These are phyloP conservation scores for Phengaris alcon DNA, from an alignment of 2,888 invertebrate species.

Conservation along the genomic window DNA sequence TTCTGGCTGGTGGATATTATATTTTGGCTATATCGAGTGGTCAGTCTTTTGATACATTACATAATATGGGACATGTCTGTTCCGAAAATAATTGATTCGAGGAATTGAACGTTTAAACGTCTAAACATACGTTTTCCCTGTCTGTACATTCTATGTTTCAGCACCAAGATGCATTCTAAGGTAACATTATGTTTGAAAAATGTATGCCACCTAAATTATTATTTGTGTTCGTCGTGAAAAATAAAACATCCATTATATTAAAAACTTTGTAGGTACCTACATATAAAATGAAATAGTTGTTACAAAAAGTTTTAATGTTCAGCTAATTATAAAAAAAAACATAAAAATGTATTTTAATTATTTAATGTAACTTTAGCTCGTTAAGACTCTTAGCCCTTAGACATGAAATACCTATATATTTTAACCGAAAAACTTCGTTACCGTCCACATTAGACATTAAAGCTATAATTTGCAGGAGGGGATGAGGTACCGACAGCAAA, in stretches of 20 bases:
- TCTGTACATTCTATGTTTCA: too few species aligned
- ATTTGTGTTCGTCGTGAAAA: not conserved
- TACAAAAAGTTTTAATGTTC: conserved; percentile 2
- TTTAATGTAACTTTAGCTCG: conserved; percentile 15
- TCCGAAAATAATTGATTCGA: not conserved
- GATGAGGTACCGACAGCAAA: not conserved
- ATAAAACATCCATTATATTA: not conserved
- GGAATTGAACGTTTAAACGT: too few species aligned
- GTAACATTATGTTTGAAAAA: too few species aligned
- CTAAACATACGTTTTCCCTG: too few species aligned
- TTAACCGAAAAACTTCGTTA: conserved; percentile 26
- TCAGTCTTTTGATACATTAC: not conserved
- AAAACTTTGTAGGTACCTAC: not conserved
- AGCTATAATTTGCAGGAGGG: conserved; percentile 39
- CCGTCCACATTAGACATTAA: conserved; percentile 33
- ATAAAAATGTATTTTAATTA: conserved; percentile 19
- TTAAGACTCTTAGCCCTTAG: not conserved
- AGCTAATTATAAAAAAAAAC: conserved; percentile 11
- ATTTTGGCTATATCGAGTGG: not conserved
- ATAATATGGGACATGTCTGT: too few species aligned
- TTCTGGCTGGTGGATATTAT: conserved; percentile 12
- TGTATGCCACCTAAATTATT: not conserved
- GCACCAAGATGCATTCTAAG: too few species aligned
- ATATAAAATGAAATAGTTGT: not conserved
- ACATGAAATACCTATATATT: conserved; percentile 21